Evolutionary conservation across 2,888 invertebrate species (phyloP).

Genomic region (Harpalus rufipes): DNA sequence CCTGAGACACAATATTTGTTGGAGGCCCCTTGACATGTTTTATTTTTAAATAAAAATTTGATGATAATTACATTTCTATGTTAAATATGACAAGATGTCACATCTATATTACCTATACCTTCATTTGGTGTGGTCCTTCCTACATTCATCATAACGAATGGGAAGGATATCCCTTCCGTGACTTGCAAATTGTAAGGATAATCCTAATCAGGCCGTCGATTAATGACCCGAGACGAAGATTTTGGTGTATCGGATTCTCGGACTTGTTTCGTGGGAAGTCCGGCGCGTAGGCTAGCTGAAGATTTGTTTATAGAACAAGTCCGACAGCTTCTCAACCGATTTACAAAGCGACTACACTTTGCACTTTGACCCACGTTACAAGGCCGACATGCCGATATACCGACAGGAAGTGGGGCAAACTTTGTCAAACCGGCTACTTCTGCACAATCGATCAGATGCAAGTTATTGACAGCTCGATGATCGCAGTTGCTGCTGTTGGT

Average conservation of each 20-base stretch:
- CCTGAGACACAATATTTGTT: no score
- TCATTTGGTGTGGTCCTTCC: not conserved
- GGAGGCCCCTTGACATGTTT: no score
- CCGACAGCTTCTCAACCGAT: constrained; percentile 21
- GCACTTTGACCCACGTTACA: constrained; percentile 47
- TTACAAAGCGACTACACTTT: constrained; percentile 39
- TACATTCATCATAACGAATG: not conserved
- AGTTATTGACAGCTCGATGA: constrained; percentile 28
- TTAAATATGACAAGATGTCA: not conserved
- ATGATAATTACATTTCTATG: not conserved
- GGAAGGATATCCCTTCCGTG: not conserved
- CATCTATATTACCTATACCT: not conserved
- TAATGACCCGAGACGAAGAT: constrained; percentile 8
- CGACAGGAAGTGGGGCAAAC: constrained; percentile 29
- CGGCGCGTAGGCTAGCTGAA: not conserved
- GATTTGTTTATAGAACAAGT: constrained; percentile 35
- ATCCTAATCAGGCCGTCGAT: not conserved
- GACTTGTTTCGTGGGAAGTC: not conserved
- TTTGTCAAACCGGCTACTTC: constrained; percentile 35
- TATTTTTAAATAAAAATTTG: no score
- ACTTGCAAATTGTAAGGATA: not conserved
- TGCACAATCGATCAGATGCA: constrained; percentile 41
- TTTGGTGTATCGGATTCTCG: not conserved
- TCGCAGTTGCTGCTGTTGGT: not conserved
- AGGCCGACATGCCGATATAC: constrained; percentile 6